A percentile compares a stretch with the other conserved stretches of the same genome.
These are phyloP conservation scores for Gila robusta DNA, from an alignment of 2,797 vertebrate genomes.

Conservation along the genomic window DNA sequence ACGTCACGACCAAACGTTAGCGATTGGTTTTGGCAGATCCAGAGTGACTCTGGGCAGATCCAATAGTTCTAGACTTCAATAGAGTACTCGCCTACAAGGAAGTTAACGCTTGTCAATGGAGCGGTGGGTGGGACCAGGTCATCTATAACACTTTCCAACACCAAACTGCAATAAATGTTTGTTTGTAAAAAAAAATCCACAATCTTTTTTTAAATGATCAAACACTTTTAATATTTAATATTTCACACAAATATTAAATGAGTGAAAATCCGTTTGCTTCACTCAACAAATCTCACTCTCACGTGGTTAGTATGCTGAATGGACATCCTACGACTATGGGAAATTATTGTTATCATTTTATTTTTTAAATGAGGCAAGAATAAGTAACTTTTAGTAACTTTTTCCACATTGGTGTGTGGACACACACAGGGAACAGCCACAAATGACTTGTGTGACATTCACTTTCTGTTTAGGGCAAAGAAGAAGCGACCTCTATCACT, in stretches of 20 bases:
- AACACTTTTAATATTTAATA: neutral
- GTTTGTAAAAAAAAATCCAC: neutral
- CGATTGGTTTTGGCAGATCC: too few relatives aligned
- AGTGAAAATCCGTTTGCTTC: neutral
- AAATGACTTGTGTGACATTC: constrained; percentile 10
- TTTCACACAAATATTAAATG: neutral
- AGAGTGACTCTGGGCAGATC: too few relatives aligned
- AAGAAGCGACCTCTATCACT: constrained; percentile 49
- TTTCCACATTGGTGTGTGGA: neutral
- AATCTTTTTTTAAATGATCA: neutral
- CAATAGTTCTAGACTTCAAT: too few relatives aligned
- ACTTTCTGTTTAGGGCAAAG: constrained; percentile 46
- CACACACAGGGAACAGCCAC: neutral
- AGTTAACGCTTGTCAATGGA: too few relatives aligned
- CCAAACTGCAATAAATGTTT: neutral
- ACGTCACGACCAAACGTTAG: too few relatives aligned
- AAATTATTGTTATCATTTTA: neutral
- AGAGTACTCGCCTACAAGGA: too few relatives aligned
- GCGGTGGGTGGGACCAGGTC: too few relatives aligned
- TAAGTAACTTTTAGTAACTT: neutral
- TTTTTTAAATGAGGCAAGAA: neutral
- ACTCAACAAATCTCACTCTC: neutral
- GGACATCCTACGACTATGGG: neutral
- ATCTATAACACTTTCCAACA: neutral
- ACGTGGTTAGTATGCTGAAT: neutral